Evolutionary conservation across 2,113 vertebrate genomes (phyloP).

Genomic region (Suncus etruscus): DNA sequence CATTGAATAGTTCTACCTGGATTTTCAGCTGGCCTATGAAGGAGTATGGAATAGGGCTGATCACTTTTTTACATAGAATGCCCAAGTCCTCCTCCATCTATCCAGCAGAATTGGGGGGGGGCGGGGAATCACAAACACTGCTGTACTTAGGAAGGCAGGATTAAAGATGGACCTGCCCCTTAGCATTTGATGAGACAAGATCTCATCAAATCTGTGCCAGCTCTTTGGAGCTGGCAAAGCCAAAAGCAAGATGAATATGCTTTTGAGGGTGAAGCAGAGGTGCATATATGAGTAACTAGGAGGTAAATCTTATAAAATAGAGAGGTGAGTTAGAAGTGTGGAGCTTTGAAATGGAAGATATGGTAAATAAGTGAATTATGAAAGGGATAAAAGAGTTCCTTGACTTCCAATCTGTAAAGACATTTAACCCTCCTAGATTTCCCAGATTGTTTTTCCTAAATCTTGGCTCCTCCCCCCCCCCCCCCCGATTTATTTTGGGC

Average conservation of each 20-base stretch:
- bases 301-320: slow-evolving; percentile 76
- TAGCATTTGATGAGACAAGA: slow-evolving; percentile 52
- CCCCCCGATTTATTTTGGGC: too few relatives aligned
- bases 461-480: too few relatives aligned
- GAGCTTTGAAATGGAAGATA: slow-evolving; percentile 44
- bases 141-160: slow-evolving; percentile 67
- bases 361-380: slow-evolving; percentile 52
- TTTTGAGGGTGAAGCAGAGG: slow-evolving; percentile 77
- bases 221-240: slow-evolving; percentile 71
- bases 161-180: slow-evolving; percentile 63
- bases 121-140: slow-evolving; percentile 49
- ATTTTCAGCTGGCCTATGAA: slow-evolving; percentile 78
- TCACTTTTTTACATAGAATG: slow-evolving; percentile 50
- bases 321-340: slow-evolving; percentile 57
- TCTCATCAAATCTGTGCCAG: slow-evolving; percentile 58
- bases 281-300: slow-evolving; percentile 79
- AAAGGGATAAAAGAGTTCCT: neutral
- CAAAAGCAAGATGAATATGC: slow-evolving; percentile 67
- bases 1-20: slow-evolving; percentile 76
- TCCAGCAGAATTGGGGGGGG: slow-evolving; percentile 64
- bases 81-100: slow-evolving; percentile 60
- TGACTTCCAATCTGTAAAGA: too few relatives aligned
- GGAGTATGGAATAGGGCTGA: slow-evolving; percentile 73
- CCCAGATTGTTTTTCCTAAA: neutral
- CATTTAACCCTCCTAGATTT: neutral